phyloP scores from a whole-genome alignment of 2,888 invertebrate genomes.

The Lomographa bimaculata region DNA sequence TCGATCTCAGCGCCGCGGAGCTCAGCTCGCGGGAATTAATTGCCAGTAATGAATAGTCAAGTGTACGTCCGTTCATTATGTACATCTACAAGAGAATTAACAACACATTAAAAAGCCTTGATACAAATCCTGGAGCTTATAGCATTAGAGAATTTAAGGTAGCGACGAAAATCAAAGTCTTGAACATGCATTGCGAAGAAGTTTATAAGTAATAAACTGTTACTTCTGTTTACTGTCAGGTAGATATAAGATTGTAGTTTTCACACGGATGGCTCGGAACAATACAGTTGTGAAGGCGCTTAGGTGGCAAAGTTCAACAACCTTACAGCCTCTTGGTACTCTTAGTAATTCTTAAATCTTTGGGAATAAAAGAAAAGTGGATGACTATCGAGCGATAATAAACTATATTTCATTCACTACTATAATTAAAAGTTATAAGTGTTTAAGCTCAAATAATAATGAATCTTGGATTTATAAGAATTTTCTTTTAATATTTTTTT shows the following conservation, averaged over 20 bases:
- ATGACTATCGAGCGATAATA: too few species aligned
- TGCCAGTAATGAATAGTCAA: constrained; percentile 83
- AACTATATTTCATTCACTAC: too few species aligned
- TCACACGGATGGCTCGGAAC: constrained; percentile 73
- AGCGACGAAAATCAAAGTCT: too few species aligned
- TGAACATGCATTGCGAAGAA: too few species aligned
- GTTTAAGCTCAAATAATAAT: too few species aligned
- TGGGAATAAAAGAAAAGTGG: too few species aligned
- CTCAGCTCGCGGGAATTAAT: constrained; percentile 83
- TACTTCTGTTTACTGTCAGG: constrained; percentile 44
- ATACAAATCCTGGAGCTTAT: too few species aligned
- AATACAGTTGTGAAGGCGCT: constrained; percentile 47
- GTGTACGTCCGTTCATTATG: constrained; percentile 80
- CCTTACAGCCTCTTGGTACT: constrained; percentile 39
- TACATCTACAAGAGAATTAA: constrained; percentile 14
- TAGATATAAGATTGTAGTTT: constrained; percentile 61
- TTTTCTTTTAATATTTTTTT: too few species aligned
- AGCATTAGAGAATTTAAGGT: too few species aligned
- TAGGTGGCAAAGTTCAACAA: constrained; percentile 60
- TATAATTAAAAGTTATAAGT: too few species aligned
- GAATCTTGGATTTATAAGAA: too few species aligned
- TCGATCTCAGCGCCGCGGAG: constrained; percentile 81
- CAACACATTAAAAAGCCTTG: constrained; percentile 5
- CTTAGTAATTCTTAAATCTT: constrained; percentile 23
- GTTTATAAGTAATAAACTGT: constrained; percentile 35